Percentiles rank a stretch among this genome's conserved stretches.
These are phyloP conservation scores for Hirtodrosophila histrioides DNA, from an alignment of 2,888 invertebrate genomes.

Conservation along the genomic window DNA sequence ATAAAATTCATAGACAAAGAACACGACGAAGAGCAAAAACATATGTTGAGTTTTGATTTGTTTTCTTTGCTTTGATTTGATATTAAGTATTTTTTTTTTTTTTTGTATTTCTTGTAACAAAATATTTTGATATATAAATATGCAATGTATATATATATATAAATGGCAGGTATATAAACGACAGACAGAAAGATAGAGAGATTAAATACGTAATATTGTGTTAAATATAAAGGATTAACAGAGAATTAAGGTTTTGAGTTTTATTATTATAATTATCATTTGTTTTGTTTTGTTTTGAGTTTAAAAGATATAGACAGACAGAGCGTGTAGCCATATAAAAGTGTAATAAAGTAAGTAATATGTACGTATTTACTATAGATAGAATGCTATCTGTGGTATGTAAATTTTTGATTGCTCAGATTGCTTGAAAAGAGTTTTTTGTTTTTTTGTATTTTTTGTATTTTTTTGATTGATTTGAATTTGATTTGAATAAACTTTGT, in stretches of 20 bases:
- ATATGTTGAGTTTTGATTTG: constrained; percentile 77
- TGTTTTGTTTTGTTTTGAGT: constrained; percentile 8
- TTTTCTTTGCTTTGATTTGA: constrained; percentile 63
- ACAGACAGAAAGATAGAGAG: constrained; percentile 41
- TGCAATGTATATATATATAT: constrained; percentile 50
- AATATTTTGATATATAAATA: constrained; percentile 52
- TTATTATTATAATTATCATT: not conserved
- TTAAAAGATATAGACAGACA: constrained; percentile 37
- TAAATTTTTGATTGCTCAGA: constrained; percentile 27
- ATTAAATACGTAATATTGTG: constrained; percentile 42
- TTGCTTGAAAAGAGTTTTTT: constrained; percentile 13
- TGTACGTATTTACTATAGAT: constrained; percentile 28
- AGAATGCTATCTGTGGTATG: constrained; percentile 22
- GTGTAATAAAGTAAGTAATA: constrained; percentile 29
- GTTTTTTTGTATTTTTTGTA: constrained; percentile 3
- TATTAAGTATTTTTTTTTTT: constrained; percentile 33
- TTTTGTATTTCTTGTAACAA: constrained; percentile 32
- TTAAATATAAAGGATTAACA: constrained; percentile 19
- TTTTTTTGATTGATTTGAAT: constrained; percentile 12
- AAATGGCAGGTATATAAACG: constrained; percentile 57
- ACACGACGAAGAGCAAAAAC: constrained; percentile 84
- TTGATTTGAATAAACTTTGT: constrained; percentile 49
- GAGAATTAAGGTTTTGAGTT: constrained; percentile 5
- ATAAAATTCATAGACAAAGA: constrained; percentile 83
- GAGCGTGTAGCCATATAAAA: constrained; percentile 52